Base-by-base conservation (phyloP, 2,888 invertebrate species). In the Torymus tubicola region DNA sequence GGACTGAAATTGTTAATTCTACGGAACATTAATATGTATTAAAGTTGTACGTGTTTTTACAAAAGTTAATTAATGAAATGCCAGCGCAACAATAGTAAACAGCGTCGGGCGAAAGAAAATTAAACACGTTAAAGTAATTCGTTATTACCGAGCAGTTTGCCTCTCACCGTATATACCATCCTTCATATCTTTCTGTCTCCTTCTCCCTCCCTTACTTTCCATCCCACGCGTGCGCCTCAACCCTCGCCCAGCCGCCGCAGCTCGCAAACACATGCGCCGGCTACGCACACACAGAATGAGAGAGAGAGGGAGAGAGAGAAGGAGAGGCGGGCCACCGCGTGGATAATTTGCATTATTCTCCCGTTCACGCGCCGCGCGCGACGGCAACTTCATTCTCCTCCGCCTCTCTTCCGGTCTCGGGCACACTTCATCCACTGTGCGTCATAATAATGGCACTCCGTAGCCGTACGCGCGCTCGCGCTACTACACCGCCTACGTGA, bases 271-370 rank as follows among this genome's bases (percentile, higher is more conserved):
- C 31, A 31, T 8, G 31, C 31, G 3, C 31, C 31, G 31, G 5
- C 5, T 31, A 31, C 31, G 31, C 31, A 31, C 31, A 31, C 31
- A 31, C 5, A 31, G 31, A 31, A 31, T 31, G 31, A 31, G 31
- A 31, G 31, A 31, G 31, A 31, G 3, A 3, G 2, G 8, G 31
- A 31, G 8, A 31, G 31, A 2, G 31, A 4, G 2, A 31, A 8
- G 8, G 31, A 31, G 31, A 31, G 31, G 31, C 72, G 73, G 79
- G 82, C 75, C 80, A 64, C 58, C 82, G 82, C 85, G 77, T 83
- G 82, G 83, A 86, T 87, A 86, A 87, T 88, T 87, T 87, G 86
- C 86, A 88, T 87, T 87, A 87, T 87, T 86, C 85, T 85, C 83
- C 83, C 81, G 86, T 85, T 74, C 78, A 65, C 85, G 81, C 81